Evolutionary conservation across 92 coral and sea anemone genomes (phyloP).

Genomic region (Porites rus): DNA sequence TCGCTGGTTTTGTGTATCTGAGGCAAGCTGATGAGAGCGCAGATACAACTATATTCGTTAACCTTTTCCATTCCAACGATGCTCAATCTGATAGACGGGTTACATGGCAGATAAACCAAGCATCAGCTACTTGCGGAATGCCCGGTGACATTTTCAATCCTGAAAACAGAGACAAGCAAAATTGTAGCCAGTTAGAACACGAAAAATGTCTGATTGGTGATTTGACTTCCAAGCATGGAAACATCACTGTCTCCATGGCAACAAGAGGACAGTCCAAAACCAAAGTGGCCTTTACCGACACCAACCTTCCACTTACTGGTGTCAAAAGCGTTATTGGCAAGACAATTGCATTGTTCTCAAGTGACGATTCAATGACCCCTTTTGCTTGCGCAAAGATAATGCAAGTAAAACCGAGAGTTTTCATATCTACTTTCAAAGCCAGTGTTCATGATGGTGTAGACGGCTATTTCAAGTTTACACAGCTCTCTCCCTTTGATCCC

Average conservation of each 20-base stretch:
- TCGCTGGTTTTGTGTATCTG: constrained; percentile 87
- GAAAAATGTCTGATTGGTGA: constrained; percentile 73
- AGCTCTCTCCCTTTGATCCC: constrained; percentile 87
- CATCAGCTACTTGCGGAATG: constrained; percentile 39
- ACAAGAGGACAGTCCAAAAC: constrained; percentile 63
- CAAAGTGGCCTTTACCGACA: constrained; percentile 67
- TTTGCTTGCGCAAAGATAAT: constrained; percentile 82
- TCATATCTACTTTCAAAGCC: constrained; percentile 69
- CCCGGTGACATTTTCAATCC: constrained; percentile 68
- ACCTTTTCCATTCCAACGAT: constrained; percentile 77
- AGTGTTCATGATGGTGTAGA: constrained; percentile 77
- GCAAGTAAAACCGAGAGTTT: constrained; percentile 65
- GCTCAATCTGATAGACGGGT: constrained; percentile 32
- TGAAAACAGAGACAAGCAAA: neutral
- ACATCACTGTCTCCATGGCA: constrained; percentile 69
- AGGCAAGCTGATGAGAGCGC: constrained; percentile 67
- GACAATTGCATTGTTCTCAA: constrained; percentile 65
- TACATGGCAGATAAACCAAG: constrained; percentile 61
- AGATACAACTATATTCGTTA: constrained; percentile 71
- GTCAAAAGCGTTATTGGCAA: constrained; percentile 71
- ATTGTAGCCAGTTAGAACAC: constrained; percentile 55
- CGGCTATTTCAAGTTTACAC: constrained; percentile 78
- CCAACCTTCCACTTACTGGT: constrained; percentile 78
- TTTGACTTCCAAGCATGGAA: constrained; percentile 62
- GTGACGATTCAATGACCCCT: constrained; percentile 46